phyloP scores from a whole-genome alignment of 1,140 invertebrate species.

The Telenomus remus region DNA sequence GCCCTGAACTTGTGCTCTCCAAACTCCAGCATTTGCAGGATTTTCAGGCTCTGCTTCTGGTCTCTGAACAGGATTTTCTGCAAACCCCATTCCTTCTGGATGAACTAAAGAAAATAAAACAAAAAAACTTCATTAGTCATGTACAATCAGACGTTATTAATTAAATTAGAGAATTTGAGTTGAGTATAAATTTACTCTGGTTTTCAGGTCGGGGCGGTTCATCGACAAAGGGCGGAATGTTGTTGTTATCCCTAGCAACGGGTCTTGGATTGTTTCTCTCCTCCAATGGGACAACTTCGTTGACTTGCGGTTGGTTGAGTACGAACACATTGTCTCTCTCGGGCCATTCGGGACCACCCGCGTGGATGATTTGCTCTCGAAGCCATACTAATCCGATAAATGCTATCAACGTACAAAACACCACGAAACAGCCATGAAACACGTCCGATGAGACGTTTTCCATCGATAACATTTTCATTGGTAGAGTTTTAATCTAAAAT shows the following conservation, averaged over 20 bases:
- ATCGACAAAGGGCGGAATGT: constrained; percentile 70
- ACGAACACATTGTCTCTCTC: constrained; percentile 80
- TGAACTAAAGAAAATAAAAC: neutral
- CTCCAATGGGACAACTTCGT: constrained; percentile 54
- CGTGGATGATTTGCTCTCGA: constrained; percentile 97
- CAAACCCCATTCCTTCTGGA: constrained; percentile 6
- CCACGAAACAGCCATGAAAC: constrained; percentile 97
- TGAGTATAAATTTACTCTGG: constrained; percentile 34
- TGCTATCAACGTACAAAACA: constrained; percentile 95
- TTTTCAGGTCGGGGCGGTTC: constrained; percentile 61
- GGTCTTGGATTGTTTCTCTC: constrained; percentile 59
- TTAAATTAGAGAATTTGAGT: no score
- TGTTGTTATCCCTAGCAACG: constrained; percentile 71
- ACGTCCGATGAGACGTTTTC: constrained; percentile 95
- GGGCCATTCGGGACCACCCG: constrained; percentile 96
- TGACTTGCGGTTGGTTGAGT: constrained; percentile 63
- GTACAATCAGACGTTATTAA: no score
- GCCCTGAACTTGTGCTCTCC: constrained; percentile 71
- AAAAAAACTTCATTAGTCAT: no score
- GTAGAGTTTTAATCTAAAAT: constrained; percentile 83
- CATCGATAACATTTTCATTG: constrained; percentile 93
- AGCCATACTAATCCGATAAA: constrained; percentile 99
- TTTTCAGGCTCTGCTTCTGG: constrained; percentile 52
- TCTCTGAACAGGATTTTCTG: constrained; percentile 11
- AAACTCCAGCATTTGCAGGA: constrained; percentile 59